phyloP scores from a whole-genome alignment of 30 jellyfish, hydroid and myxozoan genomes.

The Aurelia aurita complex sp. Pacific region DNA sequence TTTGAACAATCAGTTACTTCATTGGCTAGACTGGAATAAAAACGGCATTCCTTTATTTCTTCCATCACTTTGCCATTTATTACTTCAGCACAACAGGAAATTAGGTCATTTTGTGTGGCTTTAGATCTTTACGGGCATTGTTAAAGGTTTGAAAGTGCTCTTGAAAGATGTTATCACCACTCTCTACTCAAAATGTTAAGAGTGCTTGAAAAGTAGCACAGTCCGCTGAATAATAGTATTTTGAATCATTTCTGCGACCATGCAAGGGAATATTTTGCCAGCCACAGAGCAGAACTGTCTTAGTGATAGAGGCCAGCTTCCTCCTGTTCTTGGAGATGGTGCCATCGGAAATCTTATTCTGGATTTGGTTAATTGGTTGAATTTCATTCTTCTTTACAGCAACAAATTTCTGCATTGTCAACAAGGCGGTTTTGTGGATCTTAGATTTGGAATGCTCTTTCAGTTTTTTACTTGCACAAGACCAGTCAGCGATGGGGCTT shows the following conservation, averaged over 20 bases:
- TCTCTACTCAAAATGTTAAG: conserved; percentile 19
- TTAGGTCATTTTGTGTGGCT: conserved; percentile 15
- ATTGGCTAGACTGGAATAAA: conserved; percentile 24
- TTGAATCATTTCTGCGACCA: no score
- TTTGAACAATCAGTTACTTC: conserved; percentile 31
- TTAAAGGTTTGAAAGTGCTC: conserved; percentile 1
- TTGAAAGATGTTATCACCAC: background rate
- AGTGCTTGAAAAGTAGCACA: conserved; percentile 45
- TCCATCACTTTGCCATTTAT: background rate
- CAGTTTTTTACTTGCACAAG: conserved; percentile 5
- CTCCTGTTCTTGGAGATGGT: conserved; percentile 3
- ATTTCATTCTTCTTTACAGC: conserved; percentile 13
- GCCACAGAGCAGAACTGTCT: no score
- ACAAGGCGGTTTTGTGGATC: conserved; percentile 27
- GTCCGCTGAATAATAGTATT: conserved; percentile 2
- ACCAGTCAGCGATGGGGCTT: conserved; percentile 29
- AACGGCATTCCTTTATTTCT: background rate
- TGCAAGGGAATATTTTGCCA: no score
- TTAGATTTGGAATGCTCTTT: background rate
- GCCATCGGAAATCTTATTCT: background rate
- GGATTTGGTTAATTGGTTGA: conserved; percentile 8
- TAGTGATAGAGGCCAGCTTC: background rate
- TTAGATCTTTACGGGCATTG: conserved; percentile 30
- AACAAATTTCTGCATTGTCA: conserved; percentile 38
- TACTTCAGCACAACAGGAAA: conserved; percentile 19